Evolutionary conservation across 2,113 vertebrate genomes (phyloP).

Genomic region (Colius striatus): DNA sequence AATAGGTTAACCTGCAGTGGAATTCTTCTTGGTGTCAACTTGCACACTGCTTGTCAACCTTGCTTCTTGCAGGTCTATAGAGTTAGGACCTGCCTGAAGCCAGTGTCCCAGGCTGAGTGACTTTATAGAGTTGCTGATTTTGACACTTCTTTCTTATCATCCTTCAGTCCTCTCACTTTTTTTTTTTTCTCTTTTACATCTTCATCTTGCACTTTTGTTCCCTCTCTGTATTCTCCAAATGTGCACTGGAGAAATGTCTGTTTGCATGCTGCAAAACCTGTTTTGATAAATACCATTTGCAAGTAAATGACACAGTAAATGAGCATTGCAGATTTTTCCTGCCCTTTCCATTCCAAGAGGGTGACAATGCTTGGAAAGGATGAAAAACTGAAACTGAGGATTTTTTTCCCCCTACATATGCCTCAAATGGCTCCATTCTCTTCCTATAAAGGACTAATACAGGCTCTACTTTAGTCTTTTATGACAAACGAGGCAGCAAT

Average conservation of each 20-base stretch:
- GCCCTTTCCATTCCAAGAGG: background rate
- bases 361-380: background rate
- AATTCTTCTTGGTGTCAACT: background rate
- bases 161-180: background rate
- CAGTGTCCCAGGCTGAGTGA: background rate
- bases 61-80: background rate
- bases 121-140: background rate
- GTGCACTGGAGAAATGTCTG: background rate
- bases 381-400: background rate
- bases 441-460: background rate
- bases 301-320: conserved; percentile 32
- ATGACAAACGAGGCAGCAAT: background rate
- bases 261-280: conserved; percentile 28
- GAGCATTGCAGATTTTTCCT: conserved; percentile 19
- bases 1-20: background rate
- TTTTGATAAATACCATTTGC: conserved; percentile 63
- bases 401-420: background rate
- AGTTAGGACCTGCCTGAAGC: background rate
- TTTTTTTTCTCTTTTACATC: background rate
- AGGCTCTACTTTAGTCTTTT: background rate
- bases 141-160: background rate
- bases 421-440: background rate
- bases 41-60: background rate
- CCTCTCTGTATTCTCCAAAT: background rate
- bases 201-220: background rate